phyloP scores from a whole-genome alignment of 2,888 invertebrate genomes.

The Proisotoma minuta region DNA sequence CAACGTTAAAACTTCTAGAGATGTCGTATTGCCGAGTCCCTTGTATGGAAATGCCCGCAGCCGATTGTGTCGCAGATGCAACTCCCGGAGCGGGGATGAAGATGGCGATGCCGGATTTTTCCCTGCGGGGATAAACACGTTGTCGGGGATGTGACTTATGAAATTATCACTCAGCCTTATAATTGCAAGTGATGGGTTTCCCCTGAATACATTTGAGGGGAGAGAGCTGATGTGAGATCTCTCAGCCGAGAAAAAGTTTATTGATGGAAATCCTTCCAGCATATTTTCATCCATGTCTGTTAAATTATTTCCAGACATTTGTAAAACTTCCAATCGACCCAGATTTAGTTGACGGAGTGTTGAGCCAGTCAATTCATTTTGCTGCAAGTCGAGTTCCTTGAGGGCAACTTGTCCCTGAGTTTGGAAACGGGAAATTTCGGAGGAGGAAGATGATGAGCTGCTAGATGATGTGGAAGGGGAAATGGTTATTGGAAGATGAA shows the following conservation, averaged over 20 bases:
- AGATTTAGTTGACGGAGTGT: conserved; percentile 41
- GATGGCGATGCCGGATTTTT: background rate
- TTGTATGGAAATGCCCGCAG: conserved; percentile 74
- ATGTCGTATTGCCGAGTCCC: conserved; percentile 68
- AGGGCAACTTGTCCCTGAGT: conserved; percentile 33
- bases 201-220: conserved; percentile 66
- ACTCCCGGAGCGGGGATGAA: conserved; percentile 60
- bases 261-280: conserved; percentile 70
- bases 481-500: conserved; percentile 27
- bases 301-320: conserved; percentile 74
- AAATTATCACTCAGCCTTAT: conserved; percentile 69
- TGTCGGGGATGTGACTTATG: conserved; percentile 63
- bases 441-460: background rate
- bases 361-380: conserved; percentile 40
- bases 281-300: conserved; percentile 65
- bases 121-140: conserved; percentile 58
- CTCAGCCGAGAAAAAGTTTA: conserved; percentile 68
- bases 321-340: conserved; percentile 56
- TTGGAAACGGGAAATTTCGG: background rate
- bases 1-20: conserved; percentile 63
- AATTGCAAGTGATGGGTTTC: conserved; percentile 70
- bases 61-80: conserved; percentile 68
- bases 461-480: conserved; percentile 17
- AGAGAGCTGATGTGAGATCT: conserved; percentile 65
- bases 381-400: conserved; percentile 45